Percentiles rank a stretch among this genome's conserved stretches.
phyloP scores from a whole-genome alignment of 2,113 vertebrate species.

The Phaethornis superciliosus region DNA sequence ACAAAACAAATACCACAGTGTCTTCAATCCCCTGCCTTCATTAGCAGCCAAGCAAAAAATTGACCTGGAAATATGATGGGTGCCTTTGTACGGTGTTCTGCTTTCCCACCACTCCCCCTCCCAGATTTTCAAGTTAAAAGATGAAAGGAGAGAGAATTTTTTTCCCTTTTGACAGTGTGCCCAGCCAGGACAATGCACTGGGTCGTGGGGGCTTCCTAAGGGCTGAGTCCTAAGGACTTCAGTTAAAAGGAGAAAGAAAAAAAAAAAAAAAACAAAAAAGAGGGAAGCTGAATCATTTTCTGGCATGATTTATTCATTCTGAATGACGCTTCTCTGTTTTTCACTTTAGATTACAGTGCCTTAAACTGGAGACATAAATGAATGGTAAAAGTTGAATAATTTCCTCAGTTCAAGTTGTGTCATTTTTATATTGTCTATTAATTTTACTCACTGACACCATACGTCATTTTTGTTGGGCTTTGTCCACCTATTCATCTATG shows the following conservation, averaged over 20 bases:
- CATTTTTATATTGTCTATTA: conserved; percentile 61
- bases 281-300: conserved; percentile 72
- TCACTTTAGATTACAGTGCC: conserved; percentile 4
- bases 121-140: conserved; percentile 32
- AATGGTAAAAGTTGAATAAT: conserved; percentile 68
- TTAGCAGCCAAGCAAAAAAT: background rate
- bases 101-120: background rate
- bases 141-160: conserved; percentile 22
- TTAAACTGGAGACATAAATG: conserved; percentile 36
- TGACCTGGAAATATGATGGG: background rate
- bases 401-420: conserved; percentile 46
- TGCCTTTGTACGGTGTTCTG: background rate
- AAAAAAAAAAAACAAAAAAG: background rate
- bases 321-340: conserved; percentile 47
- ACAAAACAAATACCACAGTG: background rate
- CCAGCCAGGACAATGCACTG: background rate
- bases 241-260: conserved; percentile 1
- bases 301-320: conserved; percentile 55
- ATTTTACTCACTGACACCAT: conserved; percentile 26
- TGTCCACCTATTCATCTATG: conserved; percentile 29
- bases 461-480: conserved; percentile 11
- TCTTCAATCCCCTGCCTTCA: background rate
- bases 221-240: background rate
- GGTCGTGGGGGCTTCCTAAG: background rate
- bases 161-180: background rate